Conservation (phyloP, 35 echinoderm and acorn worm genomes). For the Anneissia japonica region DNA sequence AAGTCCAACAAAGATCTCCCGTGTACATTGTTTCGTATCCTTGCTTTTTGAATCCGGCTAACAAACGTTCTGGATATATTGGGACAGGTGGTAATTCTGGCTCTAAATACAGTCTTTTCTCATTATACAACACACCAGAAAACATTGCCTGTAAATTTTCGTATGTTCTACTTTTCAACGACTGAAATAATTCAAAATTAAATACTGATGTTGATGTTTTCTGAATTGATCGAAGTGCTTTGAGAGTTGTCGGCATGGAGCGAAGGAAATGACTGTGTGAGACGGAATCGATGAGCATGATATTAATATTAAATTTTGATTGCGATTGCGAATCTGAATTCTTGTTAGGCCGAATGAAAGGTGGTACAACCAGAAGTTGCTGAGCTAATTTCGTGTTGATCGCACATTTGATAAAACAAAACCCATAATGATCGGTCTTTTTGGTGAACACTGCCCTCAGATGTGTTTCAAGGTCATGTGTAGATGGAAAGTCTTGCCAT, state of each 20-base stretch:
- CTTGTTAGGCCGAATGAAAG: neutral
- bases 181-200: slow-evolving; percentile 77
- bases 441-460: slow-evolving; percentile 26
- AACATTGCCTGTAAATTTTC: slow-evolving; percentile 66
- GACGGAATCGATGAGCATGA: slow-evolving; percentile 70
- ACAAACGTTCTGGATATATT: slow-evolving; percentile 16
- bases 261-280: slow-evolving; percentile 77
- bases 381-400: neutral
- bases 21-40: slow-evolving; percentile 63
- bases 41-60: slow-evolving; percentile 45
- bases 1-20: slow-evolving; percentile 73
- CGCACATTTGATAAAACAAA: slow-evolving; percentile 68
- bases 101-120: slow-evolving; percentile 15
- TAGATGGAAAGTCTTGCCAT: slow-evolving; percentile 38
- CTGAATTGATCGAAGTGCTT: slow-evolving; percentile 37
- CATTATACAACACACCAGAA: slow-evolving; percentile 48
- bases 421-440: slow-evolving; percentile 25
- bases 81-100: neutral
- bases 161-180: slow-evolving; percentile 75
- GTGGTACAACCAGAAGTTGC: slow-evolving; percentile 69
- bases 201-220: slow-evolving; percentile 40
- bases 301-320: slow-evolving; percentile 72
- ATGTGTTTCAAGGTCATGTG: slow-evolving; percentile 14
- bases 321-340: neutral
- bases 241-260: slow-evolving; percentile 49